Evolutionary conservation across 2,113 vertebrate genomes (phyloP).

Genomic region (Sinocyclocheilus maitianheensis): DNA sequence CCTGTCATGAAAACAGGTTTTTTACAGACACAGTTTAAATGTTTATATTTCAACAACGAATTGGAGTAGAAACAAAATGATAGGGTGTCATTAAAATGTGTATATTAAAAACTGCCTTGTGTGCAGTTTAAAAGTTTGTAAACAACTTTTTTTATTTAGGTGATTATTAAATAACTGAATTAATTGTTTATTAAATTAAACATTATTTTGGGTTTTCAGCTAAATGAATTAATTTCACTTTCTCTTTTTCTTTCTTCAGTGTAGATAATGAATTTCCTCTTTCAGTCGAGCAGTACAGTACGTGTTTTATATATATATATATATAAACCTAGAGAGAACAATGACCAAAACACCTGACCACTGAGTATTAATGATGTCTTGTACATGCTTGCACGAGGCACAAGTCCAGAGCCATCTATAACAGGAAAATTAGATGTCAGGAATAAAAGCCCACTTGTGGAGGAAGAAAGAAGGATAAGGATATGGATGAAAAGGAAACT

Average conservation of each 20-base stretch:
- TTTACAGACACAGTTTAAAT: too few species aligned
- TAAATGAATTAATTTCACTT: too few species aligned
- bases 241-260: neutral
- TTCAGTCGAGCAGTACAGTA: neutral
- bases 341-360: neutral
- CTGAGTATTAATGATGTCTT: neutral
- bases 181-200: too few species aligned
- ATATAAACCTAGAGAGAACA: neutral
- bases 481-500: constrained; percentile 49
- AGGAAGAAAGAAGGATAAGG: constrained; percentile 34
- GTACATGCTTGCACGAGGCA: neutral
- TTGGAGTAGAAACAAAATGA: too few species aligned
- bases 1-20: too few species aligned
- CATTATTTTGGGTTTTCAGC: too few species aligned
- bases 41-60: too few species aligned
- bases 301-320: neutral
- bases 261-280: neutral
- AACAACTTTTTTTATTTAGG: too few species aligned
- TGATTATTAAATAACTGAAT: too few species aligned
- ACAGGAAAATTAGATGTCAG: constrained; percentile 35
- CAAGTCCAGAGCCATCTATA: neutral
- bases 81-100: too few species aligned
- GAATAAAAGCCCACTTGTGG: constrained; percentile 40
- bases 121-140: too few species aligned
- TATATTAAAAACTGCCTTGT: too few species aligned